Conservation (phyloP, 1,140 invertebrate genomes). For the Solenopsis invicta region DNA sequence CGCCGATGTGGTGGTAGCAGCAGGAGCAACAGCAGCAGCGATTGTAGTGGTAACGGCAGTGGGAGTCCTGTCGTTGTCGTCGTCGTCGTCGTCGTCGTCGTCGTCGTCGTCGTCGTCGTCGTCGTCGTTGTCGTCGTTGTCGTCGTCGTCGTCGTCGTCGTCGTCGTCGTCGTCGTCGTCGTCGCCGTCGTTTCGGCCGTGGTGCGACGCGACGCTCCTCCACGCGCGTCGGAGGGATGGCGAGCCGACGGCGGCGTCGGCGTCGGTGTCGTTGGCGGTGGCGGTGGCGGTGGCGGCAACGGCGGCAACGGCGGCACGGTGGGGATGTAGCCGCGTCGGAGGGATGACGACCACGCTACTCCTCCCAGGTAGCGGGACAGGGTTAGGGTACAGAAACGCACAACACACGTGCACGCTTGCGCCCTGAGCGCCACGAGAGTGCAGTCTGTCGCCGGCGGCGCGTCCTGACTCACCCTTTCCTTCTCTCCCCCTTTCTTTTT, state of each 20-base stretch:
- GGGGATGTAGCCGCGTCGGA: conserved; percentile 72
- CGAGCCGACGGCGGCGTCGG: conserved; percentile 53
- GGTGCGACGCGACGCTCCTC: conserved; percentile 60
- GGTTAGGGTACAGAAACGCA: conserved; percentile 77
- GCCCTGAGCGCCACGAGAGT: conserved; percentile 73
- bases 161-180: conserved; percentile 68
- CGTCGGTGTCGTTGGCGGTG: conserved; percentile 55
- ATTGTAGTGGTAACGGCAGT: conserved; percentile 25
- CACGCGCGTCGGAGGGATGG: conserved; percentile 68
- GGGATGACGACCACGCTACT: conserved; percentile 71
- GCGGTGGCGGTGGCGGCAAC: conserved; percentile 62
- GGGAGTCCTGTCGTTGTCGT: conserved; percentile 12
- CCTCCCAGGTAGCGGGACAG: conserved; percentile 76
- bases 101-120: conserved; percentile 19
- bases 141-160: conserved; percentile 43
- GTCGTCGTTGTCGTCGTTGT: conserved; percentile 35
- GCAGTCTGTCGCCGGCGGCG: conserved; percentile 76
- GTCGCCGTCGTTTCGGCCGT: conserved; percentile 70
- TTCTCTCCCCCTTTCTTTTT: conserved; percentile 19
- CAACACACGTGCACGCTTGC: conserved; percentile 82
- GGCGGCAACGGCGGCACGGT: conserved; percentile 64
- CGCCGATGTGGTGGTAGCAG: conserved; percentile 20
- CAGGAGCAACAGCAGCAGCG: too few species aligned
- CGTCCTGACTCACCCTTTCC: conserved; percentile 52
- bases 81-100: not conserved